Percentiles rank a stretch among this genome's conserved stretches.
Conservation (phyloP, 2,888 invertebrate species). For the Campopleginae sp. region DNA sequence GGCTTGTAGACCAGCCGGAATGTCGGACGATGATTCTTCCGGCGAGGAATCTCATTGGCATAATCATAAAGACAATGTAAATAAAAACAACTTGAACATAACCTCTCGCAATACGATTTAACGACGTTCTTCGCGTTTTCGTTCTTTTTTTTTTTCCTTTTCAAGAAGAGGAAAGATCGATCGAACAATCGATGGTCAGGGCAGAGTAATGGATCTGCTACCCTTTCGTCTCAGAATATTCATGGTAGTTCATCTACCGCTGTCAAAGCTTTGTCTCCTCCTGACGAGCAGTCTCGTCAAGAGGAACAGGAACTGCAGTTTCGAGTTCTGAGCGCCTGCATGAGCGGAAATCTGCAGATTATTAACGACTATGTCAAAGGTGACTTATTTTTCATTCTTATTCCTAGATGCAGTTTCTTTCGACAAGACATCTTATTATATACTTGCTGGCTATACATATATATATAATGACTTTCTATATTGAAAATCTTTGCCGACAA, state of each 20-base stretch:
- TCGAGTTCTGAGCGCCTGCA: constrained; percentile 76
- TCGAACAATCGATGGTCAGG: constrained; percentile 28
- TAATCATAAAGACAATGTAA: constrained; percentile 51
- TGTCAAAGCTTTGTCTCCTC: background rate
- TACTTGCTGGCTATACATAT: too few species aligned
- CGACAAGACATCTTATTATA: too few species aligned
- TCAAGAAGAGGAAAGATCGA: constrained; percentile 25
- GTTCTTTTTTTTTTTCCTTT: constrained; percentile 1
- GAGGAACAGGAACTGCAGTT: constrained; percentile 69
- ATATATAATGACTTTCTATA: too few species aligned
- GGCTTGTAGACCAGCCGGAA: constrained; percentile 69
- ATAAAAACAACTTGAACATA: constrained; percentile 46
- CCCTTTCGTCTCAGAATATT: background rate
- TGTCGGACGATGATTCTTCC: constrained; percentile 69
- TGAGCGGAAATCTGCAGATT: constrained; percentile 70
- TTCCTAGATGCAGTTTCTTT: background rate
- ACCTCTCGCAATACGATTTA: constrained; percentile 38
- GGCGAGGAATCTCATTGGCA: constrained; percentile 61
- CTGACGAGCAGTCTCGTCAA: constrained; percentile 39
- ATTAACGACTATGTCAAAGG: constrained; percentile 75
- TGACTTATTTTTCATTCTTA: constrained; percentile 65
- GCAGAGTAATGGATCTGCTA: constrained; percentile 13
- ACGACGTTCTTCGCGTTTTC: constrained; percentile 15
- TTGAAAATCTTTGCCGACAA: background rate
- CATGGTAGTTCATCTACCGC: too few species aligned